Percentiles rank a stretch among this genome's conserved stretches.
Evolutionary conservation across 2,113 vertebrate species (phyloP).

Genomic region (Jacana jacana): DNA sequence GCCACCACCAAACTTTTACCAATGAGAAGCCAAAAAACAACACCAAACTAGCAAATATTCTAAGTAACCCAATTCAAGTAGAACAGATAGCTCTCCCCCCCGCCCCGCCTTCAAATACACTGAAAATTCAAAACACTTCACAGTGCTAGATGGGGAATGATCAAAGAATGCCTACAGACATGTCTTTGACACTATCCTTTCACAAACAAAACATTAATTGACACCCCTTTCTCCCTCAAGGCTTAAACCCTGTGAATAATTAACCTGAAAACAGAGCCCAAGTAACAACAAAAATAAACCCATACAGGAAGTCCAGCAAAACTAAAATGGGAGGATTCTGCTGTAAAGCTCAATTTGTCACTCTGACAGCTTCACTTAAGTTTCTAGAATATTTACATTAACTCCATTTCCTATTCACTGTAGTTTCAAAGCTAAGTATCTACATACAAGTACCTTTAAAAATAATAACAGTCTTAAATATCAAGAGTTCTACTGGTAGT

Average conservation of each 20-base stretch:
- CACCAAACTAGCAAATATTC: background rate
- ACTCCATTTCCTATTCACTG: background rate
- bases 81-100: background rate
- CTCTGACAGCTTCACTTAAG: background rate
- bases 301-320: background rate
- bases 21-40: background rate
- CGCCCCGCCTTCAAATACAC: background rate
- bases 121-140: background rate
- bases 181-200: background rate
- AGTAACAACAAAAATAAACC: background rate
- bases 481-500: background rate
- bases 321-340: background rate
- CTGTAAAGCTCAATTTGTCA: background rate
- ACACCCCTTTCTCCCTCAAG: background rate
- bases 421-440: background rate
- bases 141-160: background rate
- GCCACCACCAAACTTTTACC: background rate
- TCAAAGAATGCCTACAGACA: background rate
- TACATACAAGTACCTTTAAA: background rate
- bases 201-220: background rate
- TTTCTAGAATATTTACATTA: background rate
- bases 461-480: background rate
- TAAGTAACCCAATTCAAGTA: background rate
- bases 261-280: background rate
- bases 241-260: background rate